A percentile compares a stretch with the other conserved stretches of the same genome.
Conservation (phyloP, 2,888 invertebrate species). For the Cremastobaeus sp. region DNA sequence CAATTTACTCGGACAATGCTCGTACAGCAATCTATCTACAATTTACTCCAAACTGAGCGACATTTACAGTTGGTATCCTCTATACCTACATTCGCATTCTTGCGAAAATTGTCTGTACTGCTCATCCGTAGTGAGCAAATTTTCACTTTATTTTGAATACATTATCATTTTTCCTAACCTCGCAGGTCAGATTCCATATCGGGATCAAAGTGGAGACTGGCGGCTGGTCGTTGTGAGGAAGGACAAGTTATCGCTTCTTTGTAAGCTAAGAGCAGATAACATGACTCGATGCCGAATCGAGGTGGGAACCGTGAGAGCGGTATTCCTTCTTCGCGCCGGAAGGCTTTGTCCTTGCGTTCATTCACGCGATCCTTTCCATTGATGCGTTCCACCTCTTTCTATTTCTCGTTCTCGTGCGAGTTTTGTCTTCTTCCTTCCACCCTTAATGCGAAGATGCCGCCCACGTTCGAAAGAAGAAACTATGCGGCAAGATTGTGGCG, state of each 20-base stretch:
- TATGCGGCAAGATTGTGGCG: slow-evolving; percentile 74
- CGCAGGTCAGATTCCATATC: slow-evolving; percentile 54
- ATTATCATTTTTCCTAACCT: slow-evolving; percentile 51
- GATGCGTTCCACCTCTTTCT: slow-evolving; percentile 68
- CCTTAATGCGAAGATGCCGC: slow-evolving; percentile 62
- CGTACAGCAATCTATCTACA: too few species aligned
- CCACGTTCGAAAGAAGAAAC: slow-evolving; percentile 72
- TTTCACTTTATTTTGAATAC: slow-evolving; percentile 44
- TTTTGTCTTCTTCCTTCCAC: slow-evolving; percentile 46
- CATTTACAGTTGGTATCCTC: slow-evolving; percentile 10
- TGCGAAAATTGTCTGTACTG: slow-evolving; percentile 2
- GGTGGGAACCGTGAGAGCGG: slow-evolving; percentile 75
- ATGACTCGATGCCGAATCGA: slow-evolving; percentile 61
- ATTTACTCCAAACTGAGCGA: too few species aligned
- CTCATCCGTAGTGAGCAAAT: slow-evolving; percentile 11
- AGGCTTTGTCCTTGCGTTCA: slow-evolving; percentile 72
- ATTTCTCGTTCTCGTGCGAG: slow-evolving; percentile 47
- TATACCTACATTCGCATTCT: slow-evolving; percentile 6
- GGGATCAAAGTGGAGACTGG: slow-evolving; percentile 56
- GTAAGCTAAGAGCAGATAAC: slow-evolving; percentile 64
- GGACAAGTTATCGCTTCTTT: slow-evolving; percentile 64
- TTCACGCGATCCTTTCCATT: slow-evolving; percentile 76
- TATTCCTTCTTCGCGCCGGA: slow-evolving; percentile 70
- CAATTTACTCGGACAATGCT: too few species aligned
- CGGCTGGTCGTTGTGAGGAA: slow-evolving; percentile 43